Evolutionary conservation across 2,888 invertebrate species (phyloP), one percentile per base, ranked within the genome.

Genomic region (Sarcophaga rosellei): DNA sequence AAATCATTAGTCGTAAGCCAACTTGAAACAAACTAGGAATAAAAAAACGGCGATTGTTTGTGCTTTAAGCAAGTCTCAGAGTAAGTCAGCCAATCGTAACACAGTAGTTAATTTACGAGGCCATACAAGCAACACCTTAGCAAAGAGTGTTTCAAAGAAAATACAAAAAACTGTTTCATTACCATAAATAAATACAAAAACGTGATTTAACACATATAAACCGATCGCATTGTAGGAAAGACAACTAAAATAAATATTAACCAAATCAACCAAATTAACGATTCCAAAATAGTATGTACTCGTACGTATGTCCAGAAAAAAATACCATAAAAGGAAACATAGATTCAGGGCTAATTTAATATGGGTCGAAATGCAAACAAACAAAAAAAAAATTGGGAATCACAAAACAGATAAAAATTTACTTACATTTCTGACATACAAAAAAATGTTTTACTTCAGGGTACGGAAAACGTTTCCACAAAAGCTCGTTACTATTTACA

Each of bases 241-340:
- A 8, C 8, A 35, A 35, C 35, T 35, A 10, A 35, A 35, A 35
- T 35, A 10, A 35, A 8, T 1, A 35, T 66, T 66, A n/a, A 44
- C n/a, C n/a, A n/a, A 44, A 66, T 44, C 20, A 45, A 20, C 61
- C 5, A 45, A 73, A 73, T 73, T 73, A 45, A 62, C 10, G 15
- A 73, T 73, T 73, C 62, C 15, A 45, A 73, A 73, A 73, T 61
- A 62, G 68, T 68, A 12, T 17, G 44, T 73, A 44, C 20, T 44
- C 1, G 35, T 35, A 35, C 10, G 35, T 8, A 35, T 35, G 10
- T 35, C 35, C 35, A 35, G 35, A 35, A 35, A 62, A 45, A 4
- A 62, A 73, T 21, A 21, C 73, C 45, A 62, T 73, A 62, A 73
- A 73, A 73, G 73, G 17, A 73, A 73, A 62, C 6, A 21, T 20